These are phyloP conservation scores for Sorex maritimensis DNA, from an alignment of 2,797 vertebrate species.

Conservation along the genomic window DNA sequence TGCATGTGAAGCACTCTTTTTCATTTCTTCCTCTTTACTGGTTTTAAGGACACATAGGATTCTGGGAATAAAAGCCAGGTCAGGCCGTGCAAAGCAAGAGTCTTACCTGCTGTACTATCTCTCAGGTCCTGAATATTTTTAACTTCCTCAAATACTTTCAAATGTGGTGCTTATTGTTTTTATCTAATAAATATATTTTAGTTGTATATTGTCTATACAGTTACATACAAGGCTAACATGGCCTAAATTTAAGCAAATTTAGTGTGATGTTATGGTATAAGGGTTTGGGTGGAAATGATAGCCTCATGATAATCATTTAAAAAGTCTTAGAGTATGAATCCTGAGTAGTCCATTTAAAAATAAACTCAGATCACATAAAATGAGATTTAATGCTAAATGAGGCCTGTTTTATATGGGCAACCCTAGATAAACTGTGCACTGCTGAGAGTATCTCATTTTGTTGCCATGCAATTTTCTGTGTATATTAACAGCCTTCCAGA, in stretches of 20 bases:
- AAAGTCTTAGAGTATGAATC: conserved; percentile 46
- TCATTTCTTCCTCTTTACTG: too few species aligned
- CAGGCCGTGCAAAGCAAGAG: too few species aligned
- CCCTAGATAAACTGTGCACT: conserved; percentile 68
- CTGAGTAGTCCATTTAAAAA: conserved; percentile 77
- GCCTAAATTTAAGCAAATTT: background rate
- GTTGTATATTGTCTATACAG: background rate
- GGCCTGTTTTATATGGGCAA: conserved; percentile 70
- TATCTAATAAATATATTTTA: conserved; percentile 37
- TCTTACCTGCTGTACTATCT: too few species aligned
- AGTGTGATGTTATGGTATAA: conserved; percentile 3
- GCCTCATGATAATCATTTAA: conserved; percentile 50
- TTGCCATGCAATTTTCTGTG: conserved; percentile 61
- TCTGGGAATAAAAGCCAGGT: too few species aligned
- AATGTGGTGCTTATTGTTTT: conserved; percentile 3
- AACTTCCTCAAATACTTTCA: conserved; percentile 4
- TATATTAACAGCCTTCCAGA: conserved; percentile 69
- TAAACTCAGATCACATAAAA: conserved; percentile 71
- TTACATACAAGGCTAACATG: background rate
- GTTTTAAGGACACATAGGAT: too few species aligned
- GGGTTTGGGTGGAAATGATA: background rate
- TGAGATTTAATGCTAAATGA: conserved; percentile 81
- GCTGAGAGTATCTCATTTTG: conserved; percentile 68
- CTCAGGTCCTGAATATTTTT: background rate
- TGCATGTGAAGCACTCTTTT: background rate